Evolutionary conservation across 2,888 invertebrate genomes (phyloP), one percentile per base, ranked within the genome.

Genomic region (Polyommatus icarus): DNA sequence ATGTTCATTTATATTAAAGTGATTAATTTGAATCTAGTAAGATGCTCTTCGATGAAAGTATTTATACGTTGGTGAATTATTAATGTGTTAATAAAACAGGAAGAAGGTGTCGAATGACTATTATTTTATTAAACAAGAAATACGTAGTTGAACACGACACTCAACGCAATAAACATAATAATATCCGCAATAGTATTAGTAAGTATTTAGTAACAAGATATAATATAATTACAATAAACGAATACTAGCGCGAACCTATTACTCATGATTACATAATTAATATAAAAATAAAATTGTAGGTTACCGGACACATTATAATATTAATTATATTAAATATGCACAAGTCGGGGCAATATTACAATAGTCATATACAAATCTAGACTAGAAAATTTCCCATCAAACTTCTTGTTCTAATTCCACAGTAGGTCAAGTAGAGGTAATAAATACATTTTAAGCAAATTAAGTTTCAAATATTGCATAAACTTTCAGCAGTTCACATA

Each of bases 241-340:
- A 29, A 67, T 3, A 29, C 61, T 61, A 61, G 15, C 12, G 10
- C 24, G 1, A 2, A 61, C 61, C 2, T 67, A 67, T 67, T 29
- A 67, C 61, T 29, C 61, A 67, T 67, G 29, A 29, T 72, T 72
- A 10, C 40, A 72, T 72, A 72, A 72, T 72, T 32, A 32, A 72
- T 20, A 15, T 29, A 29, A 20, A 72, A 8, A 72, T 40, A 36
- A n/a, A 36, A 71, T 71, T 71, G n/a, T 71, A 72, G 36, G 71
- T 72, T 40, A 71, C 32, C 71, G 18, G 71, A 36, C 71, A 71
- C 36, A 71, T 71, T 71, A 71, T 0, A n/a, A 71, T 15, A 71
- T 40, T 7, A 7, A 71, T 71, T n/a, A 12, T 7, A 67, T 67
- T 29, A 24, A 61, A 67, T 6, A 20, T 32, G 15, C 29, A 67